Base-by-base conservation (phyloP, 1,140 invertebrate species). In the Hycleus cichorii region DNA sequence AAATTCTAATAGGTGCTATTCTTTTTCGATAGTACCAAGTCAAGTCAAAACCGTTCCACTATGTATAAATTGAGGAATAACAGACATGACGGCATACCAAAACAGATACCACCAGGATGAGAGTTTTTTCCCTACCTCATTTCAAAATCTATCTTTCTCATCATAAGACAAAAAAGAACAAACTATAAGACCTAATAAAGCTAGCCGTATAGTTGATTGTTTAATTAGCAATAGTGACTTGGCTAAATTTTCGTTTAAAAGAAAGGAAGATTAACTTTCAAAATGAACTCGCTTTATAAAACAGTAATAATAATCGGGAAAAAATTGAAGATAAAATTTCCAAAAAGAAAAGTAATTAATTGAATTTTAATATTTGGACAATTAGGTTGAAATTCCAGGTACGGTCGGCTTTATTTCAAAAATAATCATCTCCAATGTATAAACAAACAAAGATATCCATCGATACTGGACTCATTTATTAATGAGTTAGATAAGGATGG, bases 81-180 rank as follows among this genome's bases (percentile, higher is more conserved):
- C 50, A 52, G 50, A 52, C 50, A 50, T 53, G 44, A 45, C 51
- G 45, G 51, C 51, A 53, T 53, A 53, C 51, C 51, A 53, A 52
- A 52, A 39, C 39, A 52, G 42, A 52, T 43, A 52, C 44, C 12
- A 53, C 38, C 32, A 39, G 32, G 50, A 44, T 10, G 51, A 24
- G 25, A 26, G 44, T 53, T 53, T 46, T 53, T 45, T 53, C 42
- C 45, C 38, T 42, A 43, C 51, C 39, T 46, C 51, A 53, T 11
- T 32, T 42, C 44, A 46, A 45, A 45, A 44, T 53, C 42, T 18
- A 18, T 32, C 32, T 4, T 7, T 32, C 32, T 32, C 7, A 2
- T 32, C 4, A 32, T 32, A 32, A 32, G 32, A 32, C 7, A 32
- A 32, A 32, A 32, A 32, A 32, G 7, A 7, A 32, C 1, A 32